A percentile compares a stretch with the other conserved stretches of the same genome.
These are phyloP conservation scores for Ataeniobius toweri DNA, from an alignment of 2,797 vertebrate genomes.

Conservation along the genomic window DNA sequence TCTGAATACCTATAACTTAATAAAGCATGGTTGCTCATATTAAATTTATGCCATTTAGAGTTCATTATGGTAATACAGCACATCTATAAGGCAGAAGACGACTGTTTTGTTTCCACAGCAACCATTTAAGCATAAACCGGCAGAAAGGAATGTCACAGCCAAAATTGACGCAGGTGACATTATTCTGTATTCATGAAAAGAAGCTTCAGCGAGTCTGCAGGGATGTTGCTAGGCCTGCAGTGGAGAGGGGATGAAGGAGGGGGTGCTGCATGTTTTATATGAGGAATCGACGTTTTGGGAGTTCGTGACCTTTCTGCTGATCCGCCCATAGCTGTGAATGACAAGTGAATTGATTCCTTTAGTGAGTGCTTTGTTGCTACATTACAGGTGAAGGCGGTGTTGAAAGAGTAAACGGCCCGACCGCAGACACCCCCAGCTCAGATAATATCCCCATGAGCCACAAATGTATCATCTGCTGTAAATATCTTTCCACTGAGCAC, in stretches of 20 bases:
- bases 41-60: constrained; percentile 63
- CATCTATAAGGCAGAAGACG: constrained; percentile 40
- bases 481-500: not conserved
- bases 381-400: constrained; percentile 52
- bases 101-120: constrained; percentile 56
- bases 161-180: constrained; percentile 29
- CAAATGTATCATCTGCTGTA: not conserved
- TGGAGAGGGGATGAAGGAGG: not conserved
- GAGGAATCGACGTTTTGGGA: constrained; percentile 57
- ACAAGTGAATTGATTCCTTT: constrained; percentile 69
- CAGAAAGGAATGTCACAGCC: constrained; percentile 28
- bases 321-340: constrained; percentile 73
- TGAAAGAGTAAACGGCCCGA: constrained; percentile 24
- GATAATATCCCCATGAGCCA: not conserved
- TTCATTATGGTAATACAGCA: constrained; percentile 66
- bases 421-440: not conserved
- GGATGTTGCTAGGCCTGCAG: constrained; percentile 5
- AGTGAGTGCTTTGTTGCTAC: constrained; percentile 47
- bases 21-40: constrained; percentile 65
- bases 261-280: constrained; percentile 47
- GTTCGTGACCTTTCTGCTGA: constrained; percentile 72
- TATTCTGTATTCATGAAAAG: constrained; percentile 32
- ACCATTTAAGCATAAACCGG: constrained; percentile 35
- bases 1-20: constrained; percentile 55
- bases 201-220: constrained; percentile 3